These are phyloP conservation scores for Ophiodon elongatus DNA, from an alignment of 2,113 vertebrate genomes.

Conservation along the genomic window DNA sequence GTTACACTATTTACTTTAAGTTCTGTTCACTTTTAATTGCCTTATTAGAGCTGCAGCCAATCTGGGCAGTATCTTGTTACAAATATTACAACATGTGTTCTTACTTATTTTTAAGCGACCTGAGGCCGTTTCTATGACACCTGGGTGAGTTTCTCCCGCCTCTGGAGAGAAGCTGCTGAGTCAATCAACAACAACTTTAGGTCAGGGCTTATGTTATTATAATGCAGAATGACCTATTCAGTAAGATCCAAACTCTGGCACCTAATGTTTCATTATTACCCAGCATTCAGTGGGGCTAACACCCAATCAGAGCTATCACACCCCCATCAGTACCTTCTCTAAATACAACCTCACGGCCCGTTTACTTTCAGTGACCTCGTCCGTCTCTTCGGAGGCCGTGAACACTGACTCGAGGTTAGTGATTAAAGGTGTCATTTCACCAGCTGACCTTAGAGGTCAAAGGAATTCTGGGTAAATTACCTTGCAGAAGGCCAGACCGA, in stretches of 20 bases:
- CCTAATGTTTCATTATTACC: constrained; percentile 22
- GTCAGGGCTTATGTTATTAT: constrained; percentile 1
- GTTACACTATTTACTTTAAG: not conserved
- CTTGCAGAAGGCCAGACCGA: constrained; percentile 45
- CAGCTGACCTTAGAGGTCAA: constrained; percentile 69
- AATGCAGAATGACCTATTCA: constrained; percentile 29
- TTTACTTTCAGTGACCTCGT: constrained; percentile 53
- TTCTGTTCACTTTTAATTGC: constrained; percentile 17
- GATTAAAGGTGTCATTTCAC: constrained; percentile 76
- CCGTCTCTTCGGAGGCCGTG: constrained; percentile 12
- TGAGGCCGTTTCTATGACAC: not conserved
- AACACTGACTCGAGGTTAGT: constrained; percentile 58
- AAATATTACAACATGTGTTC: not conserved
- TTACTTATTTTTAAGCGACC: not conserved
- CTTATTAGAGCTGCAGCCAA: constrained; percentile 6
- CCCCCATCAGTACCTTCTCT: constrained; percentile 16
- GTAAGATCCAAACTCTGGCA: constrained; percentile 4
- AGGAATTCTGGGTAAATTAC: constrained; percentile 74
- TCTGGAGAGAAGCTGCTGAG: not conserved
- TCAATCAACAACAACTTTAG: constrained; percentile 20
- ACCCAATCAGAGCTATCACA: constrained; percentile 6
- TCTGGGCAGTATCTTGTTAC: not conserved
- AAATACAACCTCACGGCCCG: constrained; percentile 13
- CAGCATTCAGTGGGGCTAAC: constrained; percentile 8
- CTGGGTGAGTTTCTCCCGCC: not conserved